Evolutionary conservation across 2,888 invertebrate genomes (phyloP).

Genomic region (Zelleria hepariella): DNA sequence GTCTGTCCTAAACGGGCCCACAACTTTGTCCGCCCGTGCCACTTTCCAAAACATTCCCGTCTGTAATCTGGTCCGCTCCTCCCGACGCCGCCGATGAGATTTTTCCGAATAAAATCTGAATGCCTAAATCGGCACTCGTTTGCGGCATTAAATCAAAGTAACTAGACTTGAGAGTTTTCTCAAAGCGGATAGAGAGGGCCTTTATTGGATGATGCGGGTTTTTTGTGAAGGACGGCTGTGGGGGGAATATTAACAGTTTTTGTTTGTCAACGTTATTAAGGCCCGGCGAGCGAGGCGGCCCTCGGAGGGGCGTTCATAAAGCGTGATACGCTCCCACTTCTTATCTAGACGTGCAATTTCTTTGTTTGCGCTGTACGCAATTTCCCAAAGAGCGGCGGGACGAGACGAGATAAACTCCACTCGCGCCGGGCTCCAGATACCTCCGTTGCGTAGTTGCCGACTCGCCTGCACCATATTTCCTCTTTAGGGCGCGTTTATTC

Average conservation of each 20-base stretch:
- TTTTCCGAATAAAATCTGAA: neutral
- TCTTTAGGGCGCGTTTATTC: too few relatives aligned
- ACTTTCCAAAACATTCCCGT: neutral
- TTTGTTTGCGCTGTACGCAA: slow-evolving; percentile 63
- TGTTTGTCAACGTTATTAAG: slow-evolving; percentile 6
- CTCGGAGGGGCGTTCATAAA: slow-evolving; percentile 24
- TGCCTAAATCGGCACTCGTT: neutral
- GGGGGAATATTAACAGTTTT: slow-evolving; percentile 4
- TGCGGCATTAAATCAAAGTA: neutral
- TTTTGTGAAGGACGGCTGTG: neutral
- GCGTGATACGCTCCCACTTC: slow-evolving; percentile 41
- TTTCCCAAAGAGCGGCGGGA: slow-evolving; percentile 47
- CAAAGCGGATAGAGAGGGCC: neutral
- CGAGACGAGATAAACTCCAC: slow-evolving; percentile 42
- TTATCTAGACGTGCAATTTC: slow-evolving; percentile 58
- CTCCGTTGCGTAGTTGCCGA: slow-evolving; percentile 23
- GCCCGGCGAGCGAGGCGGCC: slow-evolving; percentile 9
- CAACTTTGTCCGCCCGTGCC: neutral
- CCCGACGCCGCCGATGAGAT: neutral
- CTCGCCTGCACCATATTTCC: slow-evolving; percentile 32
- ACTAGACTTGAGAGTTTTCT: neutral
- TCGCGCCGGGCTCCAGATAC: slow-evolving; percentile 42
- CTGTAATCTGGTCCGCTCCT: neutral
- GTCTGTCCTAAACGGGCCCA: neutral
- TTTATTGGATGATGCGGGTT: neutral